phyloP scores from a whole-genome alignment of 1,140 invertebrate species.

The Artemia franciscana region DNA sequence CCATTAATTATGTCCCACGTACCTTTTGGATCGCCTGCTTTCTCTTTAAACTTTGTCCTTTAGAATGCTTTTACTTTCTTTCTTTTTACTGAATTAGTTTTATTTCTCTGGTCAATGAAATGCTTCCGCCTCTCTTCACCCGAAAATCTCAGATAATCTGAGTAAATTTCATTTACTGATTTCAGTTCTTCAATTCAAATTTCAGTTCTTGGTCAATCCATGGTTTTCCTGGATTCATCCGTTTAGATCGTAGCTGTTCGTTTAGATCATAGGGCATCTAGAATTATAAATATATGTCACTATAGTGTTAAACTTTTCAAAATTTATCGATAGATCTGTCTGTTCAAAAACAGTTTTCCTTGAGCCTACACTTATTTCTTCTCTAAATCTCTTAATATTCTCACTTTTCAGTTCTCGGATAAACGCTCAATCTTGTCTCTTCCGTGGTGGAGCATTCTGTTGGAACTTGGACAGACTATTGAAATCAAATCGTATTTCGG shows the following conservation, averaged over 20 bases:
- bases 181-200: background rate
- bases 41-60: background rate
- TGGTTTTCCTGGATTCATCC: too few relatives aligned
- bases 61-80: background rate
- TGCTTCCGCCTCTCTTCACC: background rate
- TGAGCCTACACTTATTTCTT: constrained; percentile 3
- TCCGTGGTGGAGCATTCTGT: background rate
- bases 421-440: background rate
- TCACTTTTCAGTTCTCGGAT: background rate
- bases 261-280: background rate
- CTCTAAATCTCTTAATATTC: constrained; percentile 4
- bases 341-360: background rate
- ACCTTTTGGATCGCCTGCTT: background rate
- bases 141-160: background rate
- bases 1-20: background rate
- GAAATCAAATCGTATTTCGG: too few relatives aligned
- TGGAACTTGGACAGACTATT: background rate
- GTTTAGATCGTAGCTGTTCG: background rate
- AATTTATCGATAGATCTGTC: background rate
- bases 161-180: background rate
- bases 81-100: background rate
- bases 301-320: background rate
- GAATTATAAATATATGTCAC: background rate
- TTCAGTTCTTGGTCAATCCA: background rate
- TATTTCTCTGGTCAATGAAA: background rate